A percentile compares a stretch with the other conserved stretches of the same genome.
phyloP scores from a whole-genome alignment of 2,888 invertebrate species.

The Eucera pruinosa region DNA sequence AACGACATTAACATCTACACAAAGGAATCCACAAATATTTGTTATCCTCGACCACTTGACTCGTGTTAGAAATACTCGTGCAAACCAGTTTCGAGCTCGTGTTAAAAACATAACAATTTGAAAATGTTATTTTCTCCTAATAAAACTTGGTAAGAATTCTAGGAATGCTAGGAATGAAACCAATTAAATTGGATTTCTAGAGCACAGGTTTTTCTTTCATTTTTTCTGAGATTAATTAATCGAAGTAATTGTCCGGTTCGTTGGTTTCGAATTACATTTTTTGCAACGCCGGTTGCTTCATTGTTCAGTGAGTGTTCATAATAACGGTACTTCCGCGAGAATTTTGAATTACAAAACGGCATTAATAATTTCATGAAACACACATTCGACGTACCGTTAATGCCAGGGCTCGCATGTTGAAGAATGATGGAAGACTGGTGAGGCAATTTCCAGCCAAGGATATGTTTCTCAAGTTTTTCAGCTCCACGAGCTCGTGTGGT shows the following conservation, averaged over 20 bases:
- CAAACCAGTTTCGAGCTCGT: background rate
- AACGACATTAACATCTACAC: background rate
- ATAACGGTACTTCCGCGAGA: slow-evolving; percentile 27
- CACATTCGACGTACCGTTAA: slow-evolving; percentile 84
- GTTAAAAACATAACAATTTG: too few species aligned
- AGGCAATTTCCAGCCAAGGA: slow-evolving; percentile 87
- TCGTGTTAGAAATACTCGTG: too few species aligned
- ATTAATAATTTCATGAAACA: slow-evolving; percentile 27
- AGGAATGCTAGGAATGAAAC: background rate
- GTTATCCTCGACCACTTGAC: background rate
- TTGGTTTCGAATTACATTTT: slow-evolving; percentile 12
- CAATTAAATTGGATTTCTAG: slow-evolving; percentile 9
- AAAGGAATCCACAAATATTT: background rate
- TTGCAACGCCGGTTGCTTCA: slow-evolving; percentile 9
- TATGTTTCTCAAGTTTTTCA: slow-evolving; percentile 87
- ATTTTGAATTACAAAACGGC: slow-evolving; percentile 51
- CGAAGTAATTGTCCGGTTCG: slow-evolving; percentile 17
- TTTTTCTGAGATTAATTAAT: slow-evolving; percentile 15
- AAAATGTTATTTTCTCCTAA: too few species aligned
- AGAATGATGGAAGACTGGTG: slow-evolving; percentile 84
- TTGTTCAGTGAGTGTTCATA: slow-evolving; percentile 3
- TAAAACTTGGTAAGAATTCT: too few species aligned
- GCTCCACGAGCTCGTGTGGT: slow-evolving; percentile 86
- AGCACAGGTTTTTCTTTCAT: background rate
- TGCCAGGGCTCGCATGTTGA: slow-evolving; percentile 86